Evolutionary conservation across 2,797 vertebrate genomes (phyloP), one percentile per base, ranked within the genome.

Genomic region (Sylvilagus floridanus): DNA sequence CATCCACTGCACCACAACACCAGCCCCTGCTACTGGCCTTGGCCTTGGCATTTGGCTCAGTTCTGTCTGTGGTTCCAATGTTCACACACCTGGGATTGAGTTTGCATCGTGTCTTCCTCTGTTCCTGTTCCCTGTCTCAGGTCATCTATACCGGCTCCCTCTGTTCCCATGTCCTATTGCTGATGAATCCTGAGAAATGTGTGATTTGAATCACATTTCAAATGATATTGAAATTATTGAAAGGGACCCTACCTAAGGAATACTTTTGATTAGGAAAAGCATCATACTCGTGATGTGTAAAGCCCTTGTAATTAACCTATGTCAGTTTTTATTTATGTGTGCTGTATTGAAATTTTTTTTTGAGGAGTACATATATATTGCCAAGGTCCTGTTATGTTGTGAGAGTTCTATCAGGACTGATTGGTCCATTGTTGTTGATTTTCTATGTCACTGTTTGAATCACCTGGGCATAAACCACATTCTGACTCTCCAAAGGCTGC

Each of bases 71-170:
- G 5, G 22, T 22, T 12, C 69, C 26, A 12, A 22, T 0, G 9
- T 2, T 22, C 1, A 0, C 0, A 6, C 30, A 12, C 17, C 30
- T 10, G 11, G 2, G 24, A 71, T 2, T 1, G 7, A 12, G 4
- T 16, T 37, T 60, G 35, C 3, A 63, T 9, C 10, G n/a, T 57
- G 21, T 63, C 5, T 24, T 28, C 30, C 12, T 57, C 26, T 5
- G 2, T 57, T 60, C 68, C 30, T 86, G 82, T 35, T 7, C 7
- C 42, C 28, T 65, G 2, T 30, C 71, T 63, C 11, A 3, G 1
- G 26, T 5, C 19, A 30, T 94, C 72, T 72, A 42, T 52, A 24
- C 52, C n/a, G 1, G 32, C 2, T 35, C 47, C 73, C 47, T 75
- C 84, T 14, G 4, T 62, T 37, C 24, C 57, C 32, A 5, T 28